Evolutionary conservation across 35 echinoderm and acorn worm genomes (phyloP).

Genomic region (Acanthaster planci): DNA sequence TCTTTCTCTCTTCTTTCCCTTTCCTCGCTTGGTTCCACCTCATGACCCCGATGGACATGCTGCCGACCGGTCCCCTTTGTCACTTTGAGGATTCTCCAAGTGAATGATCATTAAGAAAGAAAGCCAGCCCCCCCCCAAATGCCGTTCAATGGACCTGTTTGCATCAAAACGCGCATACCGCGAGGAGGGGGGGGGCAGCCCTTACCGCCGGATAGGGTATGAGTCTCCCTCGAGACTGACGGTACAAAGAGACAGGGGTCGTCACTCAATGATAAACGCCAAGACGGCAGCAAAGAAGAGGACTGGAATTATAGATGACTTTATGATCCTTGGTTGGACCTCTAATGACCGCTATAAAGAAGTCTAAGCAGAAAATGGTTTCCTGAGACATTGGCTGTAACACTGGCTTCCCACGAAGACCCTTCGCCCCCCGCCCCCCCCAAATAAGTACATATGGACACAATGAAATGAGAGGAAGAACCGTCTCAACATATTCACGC

Average conservation of each 20-base stretch:
- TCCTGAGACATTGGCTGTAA: too few species aligned
- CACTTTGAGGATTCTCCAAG: not conserved
- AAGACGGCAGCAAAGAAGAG: too few species aligned
- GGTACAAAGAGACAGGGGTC: not conserved
- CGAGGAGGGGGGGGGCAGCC: too few species aligned
- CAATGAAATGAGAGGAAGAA: too few species aligned
- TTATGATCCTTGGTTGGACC: not conserved
- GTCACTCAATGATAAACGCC: too few species aligned
- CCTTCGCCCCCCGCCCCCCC: too few species aligned
- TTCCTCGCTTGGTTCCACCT: not conserved
- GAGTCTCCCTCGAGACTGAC: not conserved
- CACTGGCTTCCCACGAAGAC: too few species aligned
- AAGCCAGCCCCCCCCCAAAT: not conserved
- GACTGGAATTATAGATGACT: constrained; percentile 28
- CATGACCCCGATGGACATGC: not conserved
- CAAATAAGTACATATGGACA: too few species aligned
- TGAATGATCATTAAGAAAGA: not conserved
- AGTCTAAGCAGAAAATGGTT: too few species aligned
- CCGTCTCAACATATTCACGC: too few species aligned
- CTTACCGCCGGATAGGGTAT: not conserved
- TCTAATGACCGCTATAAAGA: too few species aligned
- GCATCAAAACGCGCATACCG: not conserved
- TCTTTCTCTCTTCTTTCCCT: too few species aligned
- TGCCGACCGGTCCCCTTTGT: not conserved
- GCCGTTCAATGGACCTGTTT: not conserved